A percentile compares a stretch with the other conserved stretches of the same genome.
Evolutionary conservation across 2,797 vertebrate genomes (phyloP).

Genomic region (Phyllotis vaccarum): DNA sequence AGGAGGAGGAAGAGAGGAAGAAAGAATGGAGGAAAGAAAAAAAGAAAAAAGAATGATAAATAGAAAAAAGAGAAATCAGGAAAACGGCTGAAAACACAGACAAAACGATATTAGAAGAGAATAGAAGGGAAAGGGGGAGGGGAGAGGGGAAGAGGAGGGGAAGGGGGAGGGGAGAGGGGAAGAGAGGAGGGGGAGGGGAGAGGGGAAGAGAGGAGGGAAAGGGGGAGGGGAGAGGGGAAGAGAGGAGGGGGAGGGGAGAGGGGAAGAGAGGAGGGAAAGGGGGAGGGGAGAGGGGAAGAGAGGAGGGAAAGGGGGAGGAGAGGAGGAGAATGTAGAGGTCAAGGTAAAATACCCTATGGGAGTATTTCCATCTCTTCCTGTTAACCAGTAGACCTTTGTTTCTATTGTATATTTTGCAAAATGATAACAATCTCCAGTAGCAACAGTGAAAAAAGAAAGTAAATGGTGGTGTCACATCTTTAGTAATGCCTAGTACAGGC

Average conservation of each 20-base stretch:
- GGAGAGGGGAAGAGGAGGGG: neutral
- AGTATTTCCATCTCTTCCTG: neutral
- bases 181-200: too few species aligned
- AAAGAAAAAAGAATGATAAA: too few species aligned
- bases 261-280: rapidly evolving
- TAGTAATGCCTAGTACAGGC: neutral
- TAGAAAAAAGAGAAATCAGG: too few species aligned
- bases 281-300: neutral
- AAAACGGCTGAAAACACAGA: too few species aligned
- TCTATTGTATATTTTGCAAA: neutral
- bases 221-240: rapidly evolving
- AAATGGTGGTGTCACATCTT: neutral
- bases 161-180: neutral
- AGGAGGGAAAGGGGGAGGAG: too few species aligned
- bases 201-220: rapidly evolving
- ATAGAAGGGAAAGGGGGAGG: rapidly evolving
- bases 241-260: too few species aligned
- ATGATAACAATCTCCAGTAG: neutral
- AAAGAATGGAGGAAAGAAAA: too few species aligned
- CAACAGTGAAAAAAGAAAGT: neutral
- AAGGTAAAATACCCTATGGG: neutral
- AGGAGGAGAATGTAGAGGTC: neutral
- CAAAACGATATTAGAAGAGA: too few species aligned
- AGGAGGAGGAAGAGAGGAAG: neutral
- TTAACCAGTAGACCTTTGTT: neutral